Conservation (phyloP, 2,797 vertebrate species). For the Spinus olivaceus region DNA sequence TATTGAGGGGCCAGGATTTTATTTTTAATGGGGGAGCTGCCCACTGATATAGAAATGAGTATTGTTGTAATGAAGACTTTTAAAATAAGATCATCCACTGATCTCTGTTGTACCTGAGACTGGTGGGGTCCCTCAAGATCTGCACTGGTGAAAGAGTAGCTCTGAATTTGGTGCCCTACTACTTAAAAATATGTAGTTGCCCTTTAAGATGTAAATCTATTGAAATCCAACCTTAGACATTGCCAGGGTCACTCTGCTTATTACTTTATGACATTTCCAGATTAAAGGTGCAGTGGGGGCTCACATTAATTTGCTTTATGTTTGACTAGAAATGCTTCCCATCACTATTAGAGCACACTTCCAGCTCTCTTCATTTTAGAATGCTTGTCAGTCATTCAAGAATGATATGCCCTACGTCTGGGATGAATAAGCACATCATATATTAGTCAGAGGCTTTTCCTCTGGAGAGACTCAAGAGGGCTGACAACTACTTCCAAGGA, state of each 20-base stretch:
- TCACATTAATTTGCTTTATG: slow-evolving; percentile 86
- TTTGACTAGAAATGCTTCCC: slow-evolving; percentile 85
- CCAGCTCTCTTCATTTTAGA: slow-evolving; percentile 79
- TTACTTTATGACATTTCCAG: slow-evolving; percentile 84
- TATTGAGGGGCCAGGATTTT: not conserved
- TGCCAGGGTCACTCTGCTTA: slow-evolving; percentile 74
- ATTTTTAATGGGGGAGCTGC: not conserved
- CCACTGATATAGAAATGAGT: not conserved
- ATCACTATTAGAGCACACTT: slow-evolving; percentile 75
- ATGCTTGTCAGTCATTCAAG: slow-evolving; percentile 83
- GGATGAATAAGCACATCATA: slow-evolving; percentile 81
- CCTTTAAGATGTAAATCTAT: slow-evolving; percentile 83
- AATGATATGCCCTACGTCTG: slow-evolving; percentile 74
- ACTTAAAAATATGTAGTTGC: slow-evolving; percentile 54
- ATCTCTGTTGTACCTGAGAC: not conserved
- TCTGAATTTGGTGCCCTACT: slow-evolving; percentile 21
- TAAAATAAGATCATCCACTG: not conserved
- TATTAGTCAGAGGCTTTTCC: slow-evolving; percentile 76
- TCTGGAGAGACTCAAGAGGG: slow-evolving; percentile 46
- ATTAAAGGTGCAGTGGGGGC: slow-evolving; percentile 78
- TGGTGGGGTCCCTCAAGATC: not conserved
- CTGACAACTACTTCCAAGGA: slow-evolving; percentile 60
- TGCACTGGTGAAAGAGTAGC: not conserved
- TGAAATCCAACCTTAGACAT: slow-evolving; percentile 71
- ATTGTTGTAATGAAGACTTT: not conserved